These are phyloP conservation scores for Drosophila subobscura DNA, from an alignment of 1,140 invertebrate genomes.

Conservation along the genomic window DNA sequence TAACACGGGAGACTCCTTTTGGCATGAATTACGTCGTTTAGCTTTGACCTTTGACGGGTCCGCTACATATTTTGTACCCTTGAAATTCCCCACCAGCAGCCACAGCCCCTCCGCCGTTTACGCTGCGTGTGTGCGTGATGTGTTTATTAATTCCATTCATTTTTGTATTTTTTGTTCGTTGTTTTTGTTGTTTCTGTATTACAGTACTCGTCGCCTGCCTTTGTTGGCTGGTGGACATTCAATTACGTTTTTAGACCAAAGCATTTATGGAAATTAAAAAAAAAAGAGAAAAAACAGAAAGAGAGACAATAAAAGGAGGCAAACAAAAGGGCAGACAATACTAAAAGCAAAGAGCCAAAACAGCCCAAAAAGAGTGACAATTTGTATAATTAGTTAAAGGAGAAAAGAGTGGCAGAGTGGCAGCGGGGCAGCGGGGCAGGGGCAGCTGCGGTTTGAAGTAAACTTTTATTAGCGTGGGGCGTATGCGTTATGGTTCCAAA, in stretches of 20 bases:
- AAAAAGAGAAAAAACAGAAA: slow-evolving; percentile 4
- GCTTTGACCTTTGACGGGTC: slow-evolving; percentile 60
- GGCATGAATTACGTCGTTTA: slow-evolving; percentile 61
- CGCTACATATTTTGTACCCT: slow-evolving; percentile 57
- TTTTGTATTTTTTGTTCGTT: slow-evolving; percentile 14
- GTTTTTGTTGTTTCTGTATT: slow-evolving; percentile 20
- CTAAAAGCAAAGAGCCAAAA: too few species aligned
- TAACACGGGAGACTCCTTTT: slow-evolving; percentile 11
- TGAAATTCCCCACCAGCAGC: background rate
- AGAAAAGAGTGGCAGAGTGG: background rate
- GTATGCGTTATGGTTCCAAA: slow-evolving; percentile 43
- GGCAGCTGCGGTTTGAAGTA: background rate
- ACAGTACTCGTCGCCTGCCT: background rate
- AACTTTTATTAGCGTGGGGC: slow-evolving; percentile 2
- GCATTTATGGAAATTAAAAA: slow-evolving; percentile 68
- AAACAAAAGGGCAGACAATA: slow-evolving; percentile 12
- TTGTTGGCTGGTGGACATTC: slow-evolving; percentile 46
- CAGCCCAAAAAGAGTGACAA: slow-evolving; percentile 52
- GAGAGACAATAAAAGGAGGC: slow-evolving; percentile 1
- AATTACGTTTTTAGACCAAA: slow-evolving; percentile 63
- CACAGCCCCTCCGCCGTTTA: slow-evolving; percentile 12
- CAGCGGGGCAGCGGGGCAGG: too few species aligned
- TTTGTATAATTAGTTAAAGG: slow-evolving; percentile 55
- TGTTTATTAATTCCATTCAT: slow-evolving; percentile 55
- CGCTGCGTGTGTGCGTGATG: slow-evolving; percentile 58